These are phyloP conservation scores for Arctocebus calabarensis DNA, from an alignment of 2,797 vertebrate genomes.

Conservation along the genomic window DNA sequence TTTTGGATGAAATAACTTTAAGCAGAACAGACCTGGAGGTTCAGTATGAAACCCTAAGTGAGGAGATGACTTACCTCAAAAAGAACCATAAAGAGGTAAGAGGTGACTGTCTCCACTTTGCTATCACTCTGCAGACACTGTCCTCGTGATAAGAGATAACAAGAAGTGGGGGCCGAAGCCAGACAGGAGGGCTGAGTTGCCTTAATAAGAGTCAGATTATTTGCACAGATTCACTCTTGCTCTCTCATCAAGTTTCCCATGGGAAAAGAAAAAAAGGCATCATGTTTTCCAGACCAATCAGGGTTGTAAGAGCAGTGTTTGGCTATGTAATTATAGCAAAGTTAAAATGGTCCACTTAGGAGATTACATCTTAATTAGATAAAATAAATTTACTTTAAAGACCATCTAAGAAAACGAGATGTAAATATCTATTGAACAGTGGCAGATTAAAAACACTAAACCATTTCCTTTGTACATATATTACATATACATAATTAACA, in stretches of 20 bases:
- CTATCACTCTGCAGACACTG: not conserved
- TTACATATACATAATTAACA: not conserved
- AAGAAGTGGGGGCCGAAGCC: not conserved
- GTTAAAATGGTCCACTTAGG: conserved; percentile 35
- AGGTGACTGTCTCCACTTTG: rapidly evolving
- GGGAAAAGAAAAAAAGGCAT: not conserved
- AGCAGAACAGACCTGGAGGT: conserved; percentile 82
- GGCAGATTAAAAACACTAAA: conserved; percentile 7
- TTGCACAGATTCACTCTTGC: not conserved
- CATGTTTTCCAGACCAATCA: conserved; percentile 30
- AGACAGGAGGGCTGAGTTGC: not conserved
- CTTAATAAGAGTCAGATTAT: not conserved
- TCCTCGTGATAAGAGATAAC: not conserved
- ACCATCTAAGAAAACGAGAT: conserved; percentile 30
- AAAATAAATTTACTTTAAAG: conserved; percentile 30
- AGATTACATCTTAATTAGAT: conserved; percentile 53
- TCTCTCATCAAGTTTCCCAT: conserved; percentile 53
- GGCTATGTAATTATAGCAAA: conserved; percentile 56
- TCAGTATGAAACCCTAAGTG: conserved; percentile 82
- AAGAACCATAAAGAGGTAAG: conserved; percentile 86
- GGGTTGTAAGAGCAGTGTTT: conserved; percentile 21
- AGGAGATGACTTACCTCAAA: conserved; percentile 84
- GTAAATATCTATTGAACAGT: not conserved
- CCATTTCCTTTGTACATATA: not conserved
- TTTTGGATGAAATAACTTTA: conserved; percentile 83